Conservation (phyloP, 2,113 vertebrate genomes). For the Dromaius novaehollandiae region DNA sequence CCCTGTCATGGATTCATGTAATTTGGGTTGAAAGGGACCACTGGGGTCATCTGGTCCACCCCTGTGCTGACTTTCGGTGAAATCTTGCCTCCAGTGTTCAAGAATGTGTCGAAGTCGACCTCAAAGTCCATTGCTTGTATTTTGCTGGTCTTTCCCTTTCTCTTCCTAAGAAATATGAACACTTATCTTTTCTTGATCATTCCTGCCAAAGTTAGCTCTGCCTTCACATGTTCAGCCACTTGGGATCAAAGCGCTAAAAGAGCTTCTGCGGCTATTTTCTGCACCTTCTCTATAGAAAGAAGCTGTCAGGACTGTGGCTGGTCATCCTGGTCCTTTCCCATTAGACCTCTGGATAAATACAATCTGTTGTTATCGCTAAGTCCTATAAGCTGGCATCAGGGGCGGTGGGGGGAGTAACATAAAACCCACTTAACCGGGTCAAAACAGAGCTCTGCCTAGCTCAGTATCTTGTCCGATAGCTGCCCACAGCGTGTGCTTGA, state of each 20-base stretch:
- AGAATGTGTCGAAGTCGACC: accelerated
- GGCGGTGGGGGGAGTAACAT: accelerated
- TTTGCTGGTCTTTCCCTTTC: background rate
- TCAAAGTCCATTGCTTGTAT: background rate
- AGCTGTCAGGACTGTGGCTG: background rate
- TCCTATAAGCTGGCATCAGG: background rate
- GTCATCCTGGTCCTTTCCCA: background rate
- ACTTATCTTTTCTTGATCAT: accelerated
- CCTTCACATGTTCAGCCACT: background rate
- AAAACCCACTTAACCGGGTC: background rate
- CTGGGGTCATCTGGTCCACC: background rate
- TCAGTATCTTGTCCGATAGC: background rate
- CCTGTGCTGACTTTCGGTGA: background rate
- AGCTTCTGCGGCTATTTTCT: background rate
- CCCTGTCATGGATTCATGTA: background rate
- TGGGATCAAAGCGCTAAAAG: background rate
- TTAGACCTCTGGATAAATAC: background rate
- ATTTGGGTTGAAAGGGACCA: background rate
- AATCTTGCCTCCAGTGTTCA: background rate
- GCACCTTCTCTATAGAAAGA: background rate
- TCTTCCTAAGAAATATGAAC: background rate
- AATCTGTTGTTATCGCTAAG: background rate
- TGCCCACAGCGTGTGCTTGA: background rate
- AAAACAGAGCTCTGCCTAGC: background rate
- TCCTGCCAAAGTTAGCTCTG: background rate